Evolutionary conservation across 2,888 invertebrate genomes (phyloP).

Genomic region (Heliothis peltigera): DNA sequence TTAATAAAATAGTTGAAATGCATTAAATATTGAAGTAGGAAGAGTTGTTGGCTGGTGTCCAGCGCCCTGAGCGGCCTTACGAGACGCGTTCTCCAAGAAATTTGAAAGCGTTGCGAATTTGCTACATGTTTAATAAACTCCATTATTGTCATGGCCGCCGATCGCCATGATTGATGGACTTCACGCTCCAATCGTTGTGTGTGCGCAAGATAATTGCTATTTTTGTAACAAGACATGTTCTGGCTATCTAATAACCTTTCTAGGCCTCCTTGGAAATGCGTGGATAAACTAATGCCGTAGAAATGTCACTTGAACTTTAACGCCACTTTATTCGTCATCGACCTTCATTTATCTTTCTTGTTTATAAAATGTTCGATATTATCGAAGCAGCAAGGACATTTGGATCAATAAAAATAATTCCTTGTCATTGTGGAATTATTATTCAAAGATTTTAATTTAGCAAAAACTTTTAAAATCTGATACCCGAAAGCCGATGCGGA

Average conservation of each 20-base stretch:
- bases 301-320: conserved; percentile 42
- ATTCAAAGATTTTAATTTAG: no score
- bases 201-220: conserved; percentile 53
- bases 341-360: conserved; percentile 32
- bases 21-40: conserved; percentile 74
- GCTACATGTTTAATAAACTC: conserved; percentile 67
- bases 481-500: conserved; percentile 21
- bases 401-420: conserved; percentile 6
- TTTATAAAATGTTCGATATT: no score
- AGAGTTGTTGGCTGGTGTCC: conserved; percentile 70
- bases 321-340: conserved; percentile 36
- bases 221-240: conserved; percentile 48
- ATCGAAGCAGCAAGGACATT: no score
- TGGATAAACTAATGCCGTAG: conserved; percentile 29
- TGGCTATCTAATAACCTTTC: conserved; percentile 15
- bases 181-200: conserved; percentile 47
- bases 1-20: conserved; percentile 72
- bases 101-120: conserved; percentile 76
- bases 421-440: conserved; percentile 10
- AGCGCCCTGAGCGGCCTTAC: conserved; percentile 66
- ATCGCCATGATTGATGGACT: conserved; percentile 60
- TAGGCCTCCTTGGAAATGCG: conserved; percentile 30
- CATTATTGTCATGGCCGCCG: conserved; percentile 60
- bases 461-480: conserved; percentile 14
- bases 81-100: conserved; percentile 60